Conservation (phyloP, 1,140 invertebrate genomes). For the Drosophila jambulina region DNA sequence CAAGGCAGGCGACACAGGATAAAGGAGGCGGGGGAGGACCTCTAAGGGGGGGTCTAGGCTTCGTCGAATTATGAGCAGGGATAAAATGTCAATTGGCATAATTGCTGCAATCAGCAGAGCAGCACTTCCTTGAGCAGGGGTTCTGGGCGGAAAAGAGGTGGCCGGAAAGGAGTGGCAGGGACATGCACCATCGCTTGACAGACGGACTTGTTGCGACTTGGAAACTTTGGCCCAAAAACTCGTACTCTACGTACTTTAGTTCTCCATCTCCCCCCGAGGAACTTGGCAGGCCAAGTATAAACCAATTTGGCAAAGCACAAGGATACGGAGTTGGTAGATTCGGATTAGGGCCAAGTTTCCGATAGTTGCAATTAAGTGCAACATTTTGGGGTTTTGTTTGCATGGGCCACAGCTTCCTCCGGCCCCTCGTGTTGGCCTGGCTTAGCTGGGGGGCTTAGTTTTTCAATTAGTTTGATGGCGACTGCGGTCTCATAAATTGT, state of each 20-base stretch:
- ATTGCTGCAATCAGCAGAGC: constrained; percentile 54
- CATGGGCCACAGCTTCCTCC: constrained; percentile 24
- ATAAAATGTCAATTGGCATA: constrained; percentile 58
- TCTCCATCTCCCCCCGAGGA: neutral
- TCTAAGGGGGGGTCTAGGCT: no score
- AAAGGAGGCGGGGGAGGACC: neutral
- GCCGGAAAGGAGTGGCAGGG: neutral
- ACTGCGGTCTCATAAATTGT: constrained; percentile 52
- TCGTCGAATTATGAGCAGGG: constrained; percentile 20
- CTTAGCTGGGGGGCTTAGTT: constrained; percentile 55
- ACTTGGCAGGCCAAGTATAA: constrained; percentile 68
- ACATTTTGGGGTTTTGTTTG: constrained; percentile 74
- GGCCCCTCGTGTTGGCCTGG: neutral
- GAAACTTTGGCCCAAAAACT: neutral
- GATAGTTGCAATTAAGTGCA: constrained; percentile 77
- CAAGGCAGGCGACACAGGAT: neutral
- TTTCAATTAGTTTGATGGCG: constrained; percentile 75
- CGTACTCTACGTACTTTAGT: neutral
- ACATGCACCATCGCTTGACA: constrained; percentile 49
- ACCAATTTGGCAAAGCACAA: constrained; percentile 49
- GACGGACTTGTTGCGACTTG: constrained; percentile 35
- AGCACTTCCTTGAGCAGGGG: neutral
- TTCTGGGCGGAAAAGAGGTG: neutral
- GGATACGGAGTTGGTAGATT: neutral
- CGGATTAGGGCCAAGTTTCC: constrained; percentile 52